Percentiles rank a stretch among this genome's conserved stretches.
Conservation (phyloP, 2,113 vertebrate genomes). For the Haplochromis vanheusdeni region DNA sequence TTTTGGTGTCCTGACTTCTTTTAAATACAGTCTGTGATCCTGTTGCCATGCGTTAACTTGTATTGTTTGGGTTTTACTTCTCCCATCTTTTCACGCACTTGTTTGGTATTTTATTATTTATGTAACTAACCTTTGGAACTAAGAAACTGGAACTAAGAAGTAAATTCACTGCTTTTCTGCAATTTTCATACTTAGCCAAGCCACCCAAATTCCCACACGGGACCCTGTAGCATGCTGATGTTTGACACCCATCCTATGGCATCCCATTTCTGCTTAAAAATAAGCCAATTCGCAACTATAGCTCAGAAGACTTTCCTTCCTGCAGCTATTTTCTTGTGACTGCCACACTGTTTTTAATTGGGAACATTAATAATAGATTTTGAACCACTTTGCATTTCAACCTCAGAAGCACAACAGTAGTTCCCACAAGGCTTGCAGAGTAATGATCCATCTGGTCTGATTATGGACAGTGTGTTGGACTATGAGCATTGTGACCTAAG, state of each 20-base stretch:
- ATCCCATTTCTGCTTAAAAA: not conserved
- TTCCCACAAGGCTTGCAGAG: not conserved
- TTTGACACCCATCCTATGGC: not conserved
- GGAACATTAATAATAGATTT: not conserved
- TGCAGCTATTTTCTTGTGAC: not conserved
- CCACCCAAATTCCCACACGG: not conserved
- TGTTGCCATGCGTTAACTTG: not conserved
- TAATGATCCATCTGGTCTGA: not conserved
- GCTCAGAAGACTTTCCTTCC: not conserved
- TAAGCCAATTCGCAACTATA: not conserved
- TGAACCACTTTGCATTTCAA: not conserved
- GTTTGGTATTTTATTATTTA: not conserved
- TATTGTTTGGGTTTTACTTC: not conserved
- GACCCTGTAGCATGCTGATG: not conserved
- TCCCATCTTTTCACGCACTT: fast-evolving
- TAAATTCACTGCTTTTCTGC: fast-evolving
- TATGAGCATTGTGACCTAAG: not conserved
- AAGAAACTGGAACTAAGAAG: fast-evolving
- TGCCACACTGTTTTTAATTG: not conserved
- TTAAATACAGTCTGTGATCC: not conserved
- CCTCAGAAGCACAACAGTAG: not conserved
- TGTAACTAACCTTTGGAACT: not conserved
- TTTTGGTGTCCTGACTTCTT: not conserved
- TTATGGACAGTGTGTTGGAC: not conserved
- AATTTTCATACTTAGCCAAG: not conserved